Evolutionary conservation across 2,888 invertebrate species (phyloP), one percentile per base, ranked within the genome.

Genomic region (Pammene aurita): DNA sequence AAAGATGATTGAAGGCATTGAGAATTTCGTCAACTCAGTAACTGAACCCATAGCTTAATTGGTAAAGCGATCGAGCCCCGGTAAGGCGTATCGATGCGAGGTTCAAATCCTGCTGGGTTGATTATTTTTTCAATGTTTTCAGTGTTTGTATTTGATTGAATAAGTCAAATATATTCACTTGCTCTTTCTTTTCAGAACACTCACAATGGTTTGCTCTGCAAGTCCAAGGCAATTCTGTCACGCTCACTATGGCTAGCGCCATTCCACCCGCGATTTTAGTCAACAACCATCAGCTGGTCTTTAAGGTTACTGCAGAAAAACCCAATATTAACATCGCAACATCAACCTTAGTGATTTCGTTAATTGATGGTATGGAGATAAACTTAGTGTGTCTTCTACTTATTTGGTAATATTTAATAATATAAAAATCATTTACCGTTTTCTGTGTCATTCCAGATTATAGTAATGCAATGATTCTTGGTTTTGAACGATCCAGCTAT

Each of bases 241-340:
- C 61, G 26, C 48, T 81, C 48, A 62, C 26, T 1, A 34, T 74
- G 26, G 16, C 70, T 13, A 71, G 64, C 18, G 66, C 77, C 1
- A 77, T 83, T 44, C 80, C 82, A 5, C 64, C 73, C 5, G 74
- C 75, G n/a, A 73, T 80, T 1, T 18, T 81, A 35, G 71, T 71
- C 14, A 78, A 74, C 65, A 78, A 78, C 60, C 75, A 75, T 26
- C 78, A 78, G 46, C 71, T 82, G n/a, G 66, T 78, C 0, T 78
- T 81, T 38, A 57, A 72, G 5, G 66, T 80, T 34, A 70, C 64
- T 11, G 81, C 82, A 1, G 62, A 72, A 9, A 76, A 74, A 42
- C 67, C 72, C 11, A 76, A 75, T 34, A 76, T 74, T 50, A 67
- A 60, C 7, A 69, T 67, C 10, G 75, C 76, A 9, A 71, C 73